Evolutionary conservation across 1,140 invertebrate genomes (phyloP).

Genomic region (Nasonia giraulti): DNA sequence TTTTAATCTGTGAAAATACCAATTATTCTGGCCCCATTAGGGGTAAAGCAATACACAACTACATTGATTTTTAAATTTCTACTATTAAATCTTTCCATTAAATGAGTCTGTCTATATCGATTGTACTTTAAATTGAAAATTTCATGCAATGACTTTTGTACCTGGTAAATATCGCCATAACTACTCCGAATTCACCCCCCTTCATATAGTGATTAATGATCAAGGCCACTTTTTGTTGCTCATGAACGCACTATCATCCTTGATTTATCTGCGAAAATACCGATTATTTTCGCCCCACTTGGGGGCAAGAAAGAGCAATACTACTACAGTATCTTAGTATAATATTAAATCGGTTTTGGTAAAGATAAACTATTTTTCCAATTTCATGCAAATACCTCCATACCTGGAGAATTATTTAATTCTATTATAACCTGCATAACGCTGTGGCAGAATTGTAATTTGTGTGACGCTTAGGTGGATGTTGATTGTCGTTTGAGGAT

Average conservation of each 20-base stretch:
- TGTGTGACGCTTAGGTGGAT: neutral
- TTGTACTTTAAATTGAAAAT: neutral
- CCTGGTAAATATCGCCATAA: neutral
- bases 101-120: neutral
- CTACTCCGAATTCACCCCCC: neutral
- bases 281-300: slow-evolving; percentile 9
- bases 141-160: neutral
- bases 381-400: slow-evolving; percentile 32
- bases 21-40: neutral
- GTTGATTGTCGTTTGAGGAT: neutral
- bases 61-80: neutral
- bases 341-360: neutral
- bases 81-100: neutral
- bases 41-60: slow-evolving; percentile 14
- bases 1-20: slow-evolving; percentile 35
- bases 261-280: slow-evolving; percentile 28
- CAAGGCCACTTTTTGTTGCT: neutral
- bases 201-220: neutral
- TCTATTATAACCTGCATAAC: neutral
- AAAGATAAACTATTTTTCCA: slow-evolving; percentile 15
- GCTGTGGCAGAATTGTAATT: neutral
- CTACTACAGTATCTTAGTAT: neutral
- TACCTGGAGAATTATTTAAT: slow-evolving; percentile 28
- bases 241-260: neutral
- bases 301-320: neutral